These are phyloP conservation scores for Tiphia femorata DNA, from an alignment of 2,888 invertebrate genomes.

Conservation along the genomic window DNA sequence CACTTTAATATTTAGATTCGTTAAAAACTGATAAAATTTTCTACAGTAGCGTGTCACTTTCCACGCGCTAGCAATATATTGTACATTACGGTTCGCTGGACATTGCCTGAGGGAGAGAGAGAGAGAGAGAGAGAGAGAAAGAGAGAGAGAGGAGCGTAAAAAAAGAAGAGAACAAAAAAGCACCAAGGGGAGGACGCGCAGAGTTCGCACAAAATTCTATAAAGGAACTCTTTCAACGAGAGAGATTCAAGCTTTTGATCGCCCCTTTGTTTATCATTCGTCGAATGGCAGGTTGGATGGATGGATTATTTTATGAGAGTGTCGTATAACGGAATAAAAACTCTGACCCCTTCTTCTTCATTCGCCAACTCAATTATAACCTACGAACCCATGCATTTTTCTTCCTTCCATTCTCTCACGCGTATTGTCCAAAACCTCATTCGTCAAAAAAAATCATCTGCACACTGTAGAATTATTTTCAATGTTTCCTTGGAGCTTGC, in stretches of 20 bases:
- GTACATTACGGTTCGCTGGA: too few relatives aligned
- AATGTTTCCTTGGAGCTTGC: too few relatives aligned
- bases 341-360: not conserved
- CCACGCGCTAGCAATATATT: too few relatives aligned
- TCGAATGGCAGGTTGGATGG: constrained; percentile 49
- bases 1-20: too few relatives aligned
- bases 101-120: not conserved
- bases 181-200: too few relatives aligned
- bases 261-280: constrained; percentile 53
- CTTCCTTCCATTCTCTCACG: constrained; percentile 17
- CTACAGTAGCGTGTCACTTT: too few relatives aligned
- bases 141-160: constrained; percentile 20
- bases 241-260: constrained; percentile 50
- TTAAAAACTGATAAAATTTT: too few relatives aligned
- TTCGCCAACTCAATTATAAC: constrained; percentile 42
- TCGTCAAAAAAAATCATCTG: too few relatives aligned
- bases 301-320: constrained; percentile 40
- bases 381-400: constrained; percentile 33
- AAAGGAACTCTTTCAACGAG: constrained; percentile 44
- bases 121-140: not conserved
- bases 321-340: not conserved
- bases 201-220: constrained; percentile 40
- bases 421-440: constrained; percentile 13
- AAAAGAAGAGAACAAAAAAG: constrained; percentile 32
- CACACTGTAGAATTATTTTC: too few relatives aligned